A percentile compares a stretch with the other conserved stretches of the same genome.
Evolutionary conservation across 2,797 vertebrate genomes (phyloP).

Genomic region (Sebastes jordani): DNA sequence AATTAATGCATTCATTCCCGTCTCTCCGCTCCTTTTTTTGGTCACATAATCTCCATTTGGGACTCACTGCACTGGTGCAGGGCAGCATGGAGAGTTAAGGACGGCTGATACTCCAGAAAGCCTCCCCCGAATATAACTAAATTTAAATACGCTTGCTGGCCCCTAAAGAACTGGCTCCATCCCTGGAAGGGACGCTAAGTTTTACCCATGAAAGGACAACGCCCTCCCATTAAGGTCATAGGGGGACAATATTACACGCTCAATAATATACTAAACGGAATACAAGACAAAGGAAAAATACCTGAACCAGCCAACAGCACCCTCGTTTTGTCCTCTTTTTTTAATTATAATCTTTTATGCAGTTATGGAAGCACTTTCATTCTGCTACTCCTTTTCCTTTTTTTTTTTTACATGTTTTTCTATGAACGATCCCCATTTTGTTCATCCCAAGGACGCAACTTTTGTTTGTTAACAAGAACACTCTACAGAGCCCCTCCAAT

Average conservation of each 20-base stretch:
- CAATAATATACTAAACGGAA: background rate
- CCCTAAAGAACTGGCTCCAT: background rate
- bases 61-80: background rate
- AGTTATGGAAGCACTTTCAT: background rate
- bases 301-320: background rate
- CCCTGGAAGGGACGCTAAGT: background rate
- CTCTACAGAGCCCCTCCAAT: background rate
- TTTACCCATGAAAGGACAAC: background rate
- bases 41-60: conserved; percentile 6
- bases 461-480: background rate
- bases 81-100: background rate
- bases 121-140: conserved; percentile 6
- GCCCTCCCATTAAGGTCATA: background rate
- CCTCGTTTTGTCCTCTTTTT: background rate
- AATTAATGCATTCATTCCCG: background rate
- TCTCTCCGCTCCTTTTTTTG: background rate
- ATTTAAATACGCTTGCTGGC: background rate
- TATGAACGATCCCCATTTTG: background rate
- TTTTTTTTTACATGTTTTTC: background rate
- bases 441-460: background rate
- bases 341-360: background rate
- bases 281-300: background rate
- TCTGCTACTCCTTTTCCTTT: background rate
- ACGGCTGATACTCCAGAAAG: conserved; percentile 7
- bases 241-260: background rate